These are phyloP conservation scores for Zosterops japonicus DNA, from an alignment of 2,113 vertebrate genomes.

Conservation along the genomic window DNA sequence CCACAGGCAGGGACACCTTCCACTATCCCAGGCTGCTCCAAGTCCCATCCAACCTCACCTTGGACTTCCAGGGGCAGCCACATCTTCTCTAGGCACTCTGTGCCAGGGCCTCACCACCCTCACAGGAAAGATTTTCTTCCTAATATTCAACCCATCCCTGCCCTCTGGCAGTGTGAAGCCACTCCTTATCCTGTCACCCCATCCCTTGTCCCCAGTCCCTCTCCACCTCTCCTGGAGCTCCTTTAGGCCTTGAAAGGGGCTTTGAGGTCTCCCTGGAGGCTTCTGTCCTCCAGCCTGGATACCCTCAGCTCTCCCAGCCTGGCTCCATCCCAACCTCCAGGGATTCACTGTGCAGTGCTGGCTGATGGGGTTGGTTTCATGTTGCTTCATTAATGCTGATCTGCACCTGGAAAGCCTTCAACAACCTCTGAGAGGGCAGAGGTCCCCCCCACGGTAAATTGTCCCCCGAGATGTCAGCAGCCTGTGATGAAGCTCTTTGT, in stretches of 20 bases:
- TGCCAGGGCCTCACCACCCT: fast-evolving
- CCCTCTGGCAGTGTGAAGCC: neutral
- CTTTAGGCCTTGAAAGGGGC: fast-evolving
- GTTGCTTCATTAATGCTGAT: neutral
- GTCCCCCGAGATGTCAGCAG: neutral
- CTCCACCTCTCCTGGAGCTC: neutral
- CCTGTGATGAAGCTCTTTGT: neutral
- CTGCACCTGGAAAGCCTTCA: neutral
- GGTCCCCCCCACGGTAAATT: fast-evolving
- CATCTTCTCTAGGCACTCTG: fast-evolving
- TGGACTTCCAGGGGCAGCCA: neutral
- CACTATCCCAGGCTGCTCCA: fast-evolving
- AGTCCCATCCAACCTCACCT: fast-evolving
- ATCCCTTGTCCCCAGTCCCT: neutral
- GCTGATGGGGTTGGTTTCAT: neutral
- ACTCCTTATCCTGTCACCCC: fast-evolving
- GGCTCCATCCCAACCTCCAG: neutral
- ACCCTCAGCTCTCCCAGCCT: neutral
- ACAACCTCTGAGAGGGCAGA: neutral
- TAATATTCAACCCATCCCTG: fast-evolving
- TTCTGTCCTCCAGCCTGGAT: neutral
- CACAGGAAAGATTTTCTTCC: fast-evolving
- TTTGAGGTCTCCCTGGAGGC: neutral
- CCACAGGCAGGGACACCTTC: neutral
- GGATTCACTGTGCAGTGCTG: neutral